Percentiles rank a stretch among this genome's conserved stretches.
phyloP scores from a whole-genome alignment of 2,797 vertebrate species.

The Acrossocheilus fasciatus region DNA sequence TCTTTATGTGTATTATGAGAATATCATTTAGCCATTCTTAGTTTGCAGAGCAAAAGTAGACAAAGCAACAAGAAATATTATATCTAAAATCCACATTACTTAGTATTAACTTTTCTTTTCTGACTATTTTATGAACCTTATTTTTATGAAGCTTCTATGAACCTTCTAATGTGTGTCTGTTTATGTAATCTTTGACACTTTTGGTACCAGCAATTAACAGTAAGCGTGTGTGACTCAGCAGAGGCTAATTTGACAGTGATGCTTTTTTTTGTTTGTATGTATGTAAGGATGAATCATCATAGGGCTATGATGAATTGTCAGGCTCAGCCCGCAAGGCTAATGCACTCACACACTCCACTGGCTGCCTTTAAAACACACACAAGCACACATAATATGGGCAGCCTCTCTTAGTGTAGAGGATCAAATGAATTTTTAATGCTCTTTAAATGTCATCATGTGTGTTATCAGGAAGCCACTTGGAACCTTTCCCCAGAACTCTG shows the following conservation, averaged over 20 bases:
- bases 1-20: neutral
- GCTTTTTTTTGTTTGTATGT: neutral
- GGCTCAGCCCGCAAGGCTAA: neutral
- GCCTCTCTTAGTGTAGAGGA: slow-evolving; percentile 56
- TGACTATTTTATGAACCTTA: neutral
- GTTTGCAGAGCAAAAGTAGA: neutral
- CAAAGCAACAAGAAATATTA: neutral
- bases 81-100: neutral
- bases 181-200: neutral
- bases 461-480: slow-evolving; percentile 52
- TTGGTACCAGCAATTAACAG: neutral
- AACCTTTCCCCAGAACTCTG: neutral
- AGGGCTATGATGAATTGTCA: neutral
- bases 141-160: neutral
- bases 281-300: neutral
- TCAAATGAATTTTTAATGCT: slow-evolving; percentile 67
- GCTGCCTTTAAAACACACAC: slow-evolving; percentile 7
- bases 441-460: slow-evolving; percentile 68
- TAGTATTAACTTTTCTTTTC: neutral
- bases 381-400: slow-evolving; percentile 49
- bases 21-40: neutral
- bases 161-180: neutral
- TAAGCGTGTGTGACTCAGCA: neutral
- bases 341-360: neutral
- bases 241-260: neutral